A percentile compares a stretch with the other conserved stretches of the same genome.
Evolutionary conservation across 2,888 invertebrate species (phyloP).

Genomic region (Bugulina stolonifera): DNA sequence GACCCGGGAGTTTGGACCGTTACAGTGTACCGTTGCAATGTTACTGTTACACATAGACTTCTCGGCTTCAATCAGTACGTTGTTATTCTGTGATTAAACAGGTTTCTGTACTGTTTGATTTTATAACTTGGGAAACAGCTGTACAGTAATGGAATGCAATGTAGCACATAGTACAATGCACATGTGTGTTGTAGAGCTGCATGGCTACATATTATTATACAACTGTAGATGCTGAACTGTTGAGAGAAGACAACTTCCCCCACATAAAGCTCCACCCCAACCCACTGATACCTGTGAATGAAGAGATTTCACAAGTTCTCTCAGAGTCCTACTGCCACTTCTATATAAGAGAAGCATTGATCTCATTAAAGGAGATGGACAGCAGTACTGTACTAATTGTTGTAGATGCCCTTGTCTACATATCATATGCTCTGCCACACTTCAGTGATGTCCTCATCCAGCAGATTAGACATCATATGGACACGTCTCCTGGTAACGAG

Average conservation of each 20-base stretch:
- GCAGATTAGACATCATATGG: slow-evolving; percentile 52
- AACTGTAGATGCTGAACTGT: not conserved
- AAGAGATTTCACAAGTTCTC: not conserved
- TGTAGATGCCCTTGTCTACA: slow-evolving; percentile 51
- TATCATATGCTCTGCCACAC: slow-evolving; percentile 47
- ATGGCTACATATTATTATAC: too few relatives aligned
- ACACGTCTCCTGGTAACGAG: slow-evolving; percentile 54
- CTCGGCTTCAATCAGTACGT: slow-evolving; percentile 41
- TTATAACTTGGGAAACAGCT: too few relatives aligned
- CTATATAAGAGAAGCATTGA: slow-evolving; percentile 51
- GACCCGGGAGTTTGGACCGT: slow-evolving; percentile 53
- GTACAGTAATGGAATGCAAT: too few relatives aligned
- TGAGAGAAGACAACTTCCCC: not conserved
- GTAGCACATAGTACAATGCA: too few relatives aligned
- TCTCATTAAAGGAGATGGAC: slow-evolving; percentile 48
- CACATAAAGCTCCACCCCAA: not conserved
- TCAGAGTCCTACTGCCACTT: slow-evolving; percentile 33
- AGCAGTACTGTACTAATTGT: slow-evolving; percentile 37
- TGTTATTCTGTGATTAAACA: not conserved
- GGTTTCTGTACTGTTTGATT: too few relatives aligned
- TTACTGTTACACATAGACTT: slow-evolving; percentile 54
- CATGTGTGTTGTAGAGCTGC: too few relatives aligned
- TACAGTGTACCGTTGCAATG: slow-evolving; percentile 53
- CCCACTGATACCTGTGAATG: not conserved
- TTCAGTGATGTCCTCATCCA: slow-evolving; percentile 49